Evolutionary conservation across 2,797 vertebrate genomes (phyloP), one percentile per base, ranked within the genome.

Genomic region (Otolemur crassicaudatus): DNA sequence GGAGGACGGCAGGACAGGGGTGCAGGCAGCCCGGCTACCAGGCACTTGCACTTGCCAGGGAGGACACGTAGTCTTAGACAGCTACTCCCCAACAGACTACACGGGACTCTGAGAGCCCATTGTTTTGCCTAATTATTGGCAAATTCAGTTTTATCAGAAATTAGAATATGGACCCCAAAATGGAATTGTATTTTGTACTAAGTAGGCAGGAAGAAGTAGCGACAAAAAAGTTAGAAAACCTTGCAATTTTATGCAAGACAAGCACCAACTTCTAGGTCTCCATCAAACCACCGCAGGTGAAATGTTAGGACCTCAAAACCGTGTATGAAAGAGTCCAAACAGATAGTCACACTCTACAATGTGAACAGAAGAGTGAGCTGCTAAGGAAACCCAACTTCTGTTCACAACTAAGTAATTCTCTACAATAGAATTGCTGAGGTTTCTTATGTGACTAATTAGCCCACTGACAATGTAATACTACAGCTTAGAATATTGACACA

Each of bases 31-130:
- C 20, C 31, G 60, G n/a, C 60, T 17, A 6, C 46, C 29, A n/a
- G 3, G 22, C 7, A 0, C 9, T 25, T 12, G 10, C 0, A 1
- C 19, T 0, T 10, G 8, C 19, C 70, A 11, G 16, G 16, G n/a
- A 87, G 53, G 20, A 90, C 58, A 13, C 37, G 8, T 37, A 23
- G 27, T 29, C 46, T 22, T 43, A 77, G 20, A 67, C 9, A 3
- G 23, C 79, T 46, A 56, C 3, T 80, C 84, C 29, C 49, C 70
- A 31, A 8, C 12, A 25, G 49, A 40, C 11, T 70, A 19, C n/a
- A 82, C 13, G n/a, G 46, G 31, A 49, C 14, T 46, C 37, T 27
- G 25, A 43, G 49, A 14, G 37, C 31, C 11, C 20, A 4, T 37
- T 60, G 60, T 0, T 84, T 67, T n/a, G 53, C 29, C 34, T 53